phyloP scores from a whole-genome alignment of 2,888 invertebrate genomes.

The Drosophila atroscutellata region DNA sequence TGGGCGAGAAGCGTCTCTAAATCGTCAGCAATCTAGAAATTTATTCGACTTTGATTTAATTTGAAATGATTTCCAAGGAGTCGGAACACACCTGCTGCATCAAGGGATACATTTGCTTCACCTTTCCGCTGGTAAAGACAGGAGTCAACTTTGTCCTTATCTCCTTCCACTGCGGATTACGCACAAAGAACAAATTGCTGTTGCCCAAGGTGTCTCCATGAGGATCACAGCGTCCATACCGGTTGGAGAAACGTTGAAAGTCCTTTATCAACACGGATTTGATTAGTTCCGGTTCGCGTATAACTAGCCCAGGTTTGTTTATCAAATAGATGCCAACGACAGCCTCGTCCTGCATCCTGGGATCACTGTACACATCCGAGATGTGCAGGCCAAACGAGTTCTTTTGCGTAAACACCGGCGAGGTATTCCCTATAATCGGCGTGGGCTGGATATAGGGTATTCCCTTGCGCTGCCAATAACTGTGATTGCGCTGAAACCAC shows the following conservation, averaged over 20 bases:
- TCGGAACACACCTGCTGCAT: slow-evolving; percentile 73
- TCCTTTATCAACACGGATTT: slow-evolving; percentile 85
- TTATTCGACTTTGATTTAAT: too few species aligned
- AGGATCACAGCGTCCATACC: slow-evolving; percentile 76
- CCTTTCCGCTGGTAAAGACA: slow-evolving; percentile 85
- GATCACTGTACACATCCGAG: slow-evolving; percentile 82
- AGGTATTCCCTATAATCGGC: slow-evolving; percentile 85
- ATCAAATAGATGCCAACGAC: slow-evolving; percentile 84
- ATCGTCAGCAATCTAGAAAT: slow-evolving; percentile 70
- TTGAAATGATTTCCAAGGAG: too few species aligned
- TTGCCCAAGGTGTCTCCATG: slow-evolving; percentile 83
- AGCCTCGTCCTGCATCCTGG: slow-evolving; percentile 68
- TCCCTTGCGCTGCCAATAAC: slow-evolving; percentile 83
- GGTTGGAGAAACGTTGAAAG: slow-evolving; percentile 84
- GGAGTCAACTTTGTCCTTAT: slow-evolving; percentile 85
- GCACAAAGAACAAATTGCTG: slow-evolving; percentile 85
- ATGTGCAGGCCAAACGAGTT: slow-evolving; percentile 81
- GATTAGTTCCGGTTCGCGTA: slow-evolving; percentile 85
- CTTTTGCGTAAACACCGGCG: slow-evolving; percentile 74
- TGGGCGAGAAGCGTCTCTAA: slow-evolving; percentile 66
- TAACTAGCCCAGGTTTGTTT: slow-evolving; percentile 84
- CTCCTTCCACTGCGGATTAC: slow-evolving; percentile 85
- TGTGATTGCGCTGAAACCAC: slow-evolving; percentile 84
- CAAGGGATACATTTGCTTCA: slow-evolving; percentile 84
- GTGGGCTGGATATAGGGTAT: slow-evolving; percentile 83